Evolutionary conservation across 2,888 invertebrate species (phyloP).

Genomic region (Autographa gamma): DNA sequence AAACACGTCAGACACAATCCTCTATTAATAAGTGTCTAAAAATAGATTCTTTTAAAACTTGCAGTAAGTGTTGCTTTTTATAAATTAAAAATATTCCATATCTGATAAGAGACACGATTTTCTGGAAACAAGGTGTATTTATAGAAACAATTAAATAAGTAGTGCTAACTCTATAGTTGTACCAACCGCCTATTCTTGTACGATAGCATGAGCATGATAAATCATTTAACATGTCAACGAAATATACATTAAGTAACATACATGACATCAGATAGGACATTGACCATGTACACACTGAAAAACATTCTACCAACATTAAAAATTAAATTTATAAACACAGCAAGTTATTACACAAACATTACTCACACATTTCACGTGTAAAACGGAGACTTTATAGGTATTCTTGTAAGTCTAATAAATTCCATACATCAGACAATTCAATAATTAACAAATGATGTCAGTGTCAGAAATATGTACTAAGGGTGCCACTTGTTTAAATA

Average conservation of each 20-base stretch:
- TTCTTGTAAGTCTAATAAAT: conserved; percentile 47
- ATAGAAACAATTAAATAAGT: neutral
- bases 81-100: too few species aligned
- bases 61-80: neutral
- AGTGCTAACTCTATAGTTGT: neutral
- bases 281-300: conserved; percentile 29
- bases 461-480: conserved; percentile 62
- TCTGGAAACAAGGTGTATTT: neutral
- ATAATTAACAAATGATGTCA: conserved; percentile 75
- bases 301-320: conserved; percentile 14
- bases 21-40: neutral
- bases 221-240: conserved; percentile 13
- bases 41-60: neutral
- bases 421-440: conserved; percentile 27
- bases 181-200: neutral
- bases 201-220: neutral
- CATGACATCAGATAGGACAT: conserved; percentile 32
- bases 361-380: conserved; percentile 30
- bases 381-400: conserved; percentile 14
- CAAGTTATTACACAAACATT: conserved; percentile 38
- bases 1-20: neutral
- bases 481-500: conserved; percentile 78
- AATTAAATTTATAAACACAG: conserved; percentile 11
- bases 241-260: conserved; percentile 5
- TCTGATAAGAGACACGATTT: neutral